These are phyloP conservation scores for Spheniscus mendiculus DNA, from an alignment of 2,113 vertebrate genomes.

Conservation along the genomic window DNA sequence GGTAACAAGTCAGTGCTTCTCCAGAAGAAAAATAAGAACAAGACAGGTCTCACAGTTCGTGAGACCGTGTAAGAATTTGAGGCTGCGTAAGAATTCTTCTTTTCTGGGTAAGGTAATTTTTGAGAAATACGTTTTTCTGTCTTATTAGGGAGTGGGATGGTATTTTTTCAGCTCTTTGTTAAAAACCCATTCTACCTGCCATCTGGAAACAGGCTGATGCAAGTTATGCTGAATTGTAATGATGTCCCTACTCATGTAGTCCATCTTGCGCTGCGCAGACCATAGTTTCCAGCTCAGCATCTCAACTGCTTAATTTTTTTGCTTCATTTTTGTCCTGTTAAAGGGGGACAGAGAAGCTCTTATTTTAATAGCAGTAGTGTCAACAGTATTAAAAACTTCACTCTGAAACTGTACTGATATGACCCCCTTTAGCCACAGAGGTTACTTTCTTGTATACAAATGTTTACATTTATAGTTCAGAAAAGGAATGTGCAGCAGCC, in stretches of 20 bases:
- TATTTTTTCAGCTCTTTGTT: not conserved
- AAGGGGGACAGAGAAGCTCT: not conserved
- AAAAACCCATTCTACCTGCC: not conserved
- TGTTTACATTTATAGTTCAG: not conserved
- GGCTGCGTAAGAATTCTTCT: not conserved
- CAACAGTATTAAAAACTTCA: not conserved
- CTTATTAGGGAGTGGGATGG: not conserved
- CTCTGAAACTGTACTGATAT: not conserved
- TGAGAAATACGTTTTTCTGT: not conserved
- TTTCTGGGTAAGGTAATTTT: not conserved
- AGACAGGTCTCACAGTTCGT: not conserved
- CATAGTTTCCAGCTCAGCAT: not conserved
- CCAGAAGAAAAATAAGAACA: not conserved
- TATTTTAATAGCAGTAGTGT: not conserved
- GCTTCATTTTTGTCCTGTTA: not conserved
- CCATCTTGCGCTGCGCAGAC: fast-evolving
- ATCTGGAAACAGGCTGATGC: not conserved
- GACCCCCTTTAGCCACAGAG: not conserved
- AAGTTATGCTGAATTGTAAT: not conserved
- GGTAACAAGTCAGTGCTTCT: not conserved
- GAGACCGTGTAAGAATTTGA: not conserved
- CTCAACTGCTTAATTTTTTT: not conserved
- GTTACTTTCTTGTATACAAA: not conserved
- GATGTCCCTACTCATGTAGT: not conserved
- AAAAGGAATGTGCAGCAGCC: not conserved